These are phyloP conservation scores for Panagrolaimus sp. DNA, from an alignment of 1,140 invertebrate species.

Conservation along the genomic window DNA sequence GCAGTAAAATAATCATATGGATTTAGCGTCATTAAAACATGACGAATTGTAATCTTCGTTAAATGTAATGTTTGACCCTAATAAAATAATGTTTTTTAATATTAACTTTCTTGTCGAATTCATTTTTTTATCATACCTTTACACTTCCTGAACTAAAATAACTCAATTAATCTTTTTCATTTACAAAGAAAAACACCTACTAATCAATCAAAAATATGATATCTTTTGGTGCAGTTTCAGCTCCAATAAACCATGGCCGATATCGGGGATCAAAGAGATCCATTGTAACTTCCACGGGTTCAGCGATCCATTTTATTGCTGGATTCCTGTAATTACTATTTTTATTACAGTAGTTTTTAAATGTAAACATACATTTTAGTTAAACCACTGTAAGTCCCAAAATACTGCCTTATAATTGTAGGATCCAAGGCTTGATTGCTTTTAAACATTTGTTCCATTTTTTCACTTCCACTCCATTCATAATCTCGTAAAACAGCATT, in stretches of 20 bases:
- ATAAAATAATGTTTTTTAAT: no score
- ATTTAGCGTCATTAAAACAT: constrained; percentile 33
- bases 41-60: constrained; percentile 33
- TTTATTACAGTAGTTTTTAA: no score
- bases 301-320: constrained; percentile 34
- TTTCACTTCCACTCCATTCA: constrained; percentile 28
- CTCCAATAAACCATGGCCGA: constrained; percentile 35
- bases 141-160: constrained; percentile 9
- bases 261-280: constrained; percentile 44
- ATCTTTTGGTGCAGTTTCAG: constrained; percentile 38
- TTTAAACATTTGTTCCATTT: constrained; percentile 28
- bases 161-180: background rate
- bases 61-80: constrained; percentile 35
- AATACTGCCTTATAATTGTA: constrained; percentile 32
- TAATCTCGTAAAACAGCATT: constrained; percentile 34
- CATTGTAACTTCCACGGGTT: constrained; percentile 28
- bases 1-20: constrained; percentile 44
- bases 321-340: background rate
- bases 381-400: constrained; percentile 43
- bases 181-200: constrained; percentile 16
- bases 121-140: background rate
- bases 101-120: constrained; percentile 32
- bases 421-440: constrained; percentile 30
- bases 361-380: constrained; percentile 30
- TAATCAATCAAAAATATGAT: constrained; percentile 44